Conservation (phyloP, 2,113 vertebrate genomes). For the Tachuris rubrigastra region DNA sequence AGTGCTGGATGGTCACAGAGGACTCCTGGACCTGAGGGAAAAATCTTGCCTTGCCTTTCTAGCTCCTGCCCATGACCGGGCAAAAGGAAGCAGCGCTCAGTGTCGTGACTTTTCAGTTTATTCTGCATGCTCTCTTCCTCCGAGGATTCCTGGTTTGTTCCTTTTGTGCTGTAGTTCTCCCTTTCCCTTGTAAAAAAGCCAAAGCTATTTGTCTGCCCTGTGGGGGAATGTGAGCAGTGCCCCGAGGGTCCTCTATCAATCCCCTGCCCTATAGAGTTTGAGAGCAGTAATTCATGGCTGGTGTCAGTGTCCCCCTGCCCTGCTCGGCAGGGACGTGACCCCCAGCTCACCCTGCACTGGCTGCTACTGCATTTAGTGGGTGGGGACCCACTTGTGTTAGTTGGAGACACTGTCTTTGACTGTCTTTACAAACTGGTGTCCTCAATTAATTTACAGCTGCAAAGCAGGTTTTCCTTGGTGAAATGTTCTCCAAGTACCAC, state of each 20-base stretch:
- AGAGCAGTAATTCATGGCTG: not conserved
- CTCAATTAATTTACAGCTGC: not conserved
- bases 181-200: not conserved
- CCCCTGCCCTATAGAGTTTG: not conserved
- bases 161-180: not conserved
- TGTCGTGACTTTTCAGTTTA: not conserved
- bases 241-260: not conserved
- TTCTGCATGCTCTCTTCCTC: not conserved
- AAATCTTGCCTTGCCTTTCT: not conserved
- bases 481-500: not conserved
- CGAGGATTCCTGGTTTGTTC: not conserved
- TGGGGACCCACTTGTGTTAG: not conserved
- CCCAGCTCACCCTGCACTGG: accelerated
- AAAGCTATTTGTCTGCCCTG: not conserved
- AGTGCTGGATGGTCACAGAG: accelerated
- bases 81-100: not conserved
- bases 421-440: not conserved
- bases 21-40: not conserved
- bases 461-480: not conserved
- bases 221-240: not conserved
- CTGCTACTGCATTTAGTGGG: not conserved
- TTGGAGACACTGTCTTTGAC: not conserved
- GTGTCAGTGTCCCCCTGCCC: not conserved
- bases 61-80: not conserved
- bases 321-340: not conserved